Evolutionary conservation across 1,140 invertebrate genomes (phyloP).

Genomic region (Orius insidiosus): DNA sequence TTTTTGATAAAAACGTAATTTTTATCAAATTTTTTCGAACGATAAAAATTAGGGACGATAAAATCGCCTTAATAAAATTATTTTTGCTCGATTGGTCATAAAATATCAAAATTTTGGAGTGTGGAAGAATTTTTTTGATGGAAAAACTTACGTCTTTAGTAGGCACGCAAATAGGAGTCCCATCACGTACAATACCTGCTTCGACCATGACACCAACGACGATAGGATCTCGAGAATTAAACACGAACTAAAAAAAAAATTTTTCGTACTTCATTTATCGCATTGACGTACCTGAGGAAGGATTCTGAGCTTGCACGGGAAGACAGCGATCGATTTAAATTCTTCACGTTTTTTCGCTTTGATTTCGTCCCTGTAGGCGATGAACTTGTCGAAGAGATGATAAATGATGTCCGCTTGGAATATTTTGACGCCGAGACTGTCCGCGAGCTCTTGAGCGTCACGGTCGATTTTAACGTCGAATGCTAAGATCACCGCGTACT

Average conservation of each 20-base stretch:
- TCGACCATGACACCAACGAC: conserved; percentile 92
- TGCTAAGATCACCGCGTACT: conserved; percentile 95
- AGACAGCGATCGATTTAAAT: conserved; percentile 91
- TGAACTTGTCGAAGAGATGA: conserved; percentile 97
- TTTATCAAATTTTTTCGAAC: background rate
- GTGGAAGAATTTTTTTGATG: no score
- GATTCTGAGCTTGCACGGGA: conserved; percentile 86
- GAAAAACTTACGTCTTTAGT: conserved; percentile 73
- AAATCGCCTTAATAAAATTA: no score
- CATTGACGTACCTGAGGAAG: conserved; percentile 59
- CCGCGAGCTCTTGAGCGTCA: conserved; percentile 94
- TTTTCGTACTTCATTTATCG: no score
- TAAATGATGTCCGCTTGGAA: conserved; percentile 99
- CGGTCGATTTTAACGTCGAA: conserved; percentile 98
- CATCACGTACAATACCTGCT: conserved; percentile 86
- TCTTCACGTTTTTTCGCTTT: conserved; percentile 84
- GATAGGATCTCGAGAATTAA: conserved; percentile 96
- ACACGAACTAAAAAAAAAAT: conserved; percentile 75
- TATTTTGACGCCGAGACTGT: conserved; percentile 83
- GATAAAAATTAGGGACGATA: no score
- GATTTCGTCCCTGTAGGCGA: conserved; percentile 83
- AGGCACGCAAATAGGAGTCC: conserved; percentile 93
- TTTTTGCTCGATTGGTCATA: no score
- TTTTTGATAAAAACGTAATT: background rate
- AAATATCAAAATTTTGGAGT: no score